phyloP scores from a whole-genome alignment of 2,113 vertebrate species.

The Columba livia region DNA sequence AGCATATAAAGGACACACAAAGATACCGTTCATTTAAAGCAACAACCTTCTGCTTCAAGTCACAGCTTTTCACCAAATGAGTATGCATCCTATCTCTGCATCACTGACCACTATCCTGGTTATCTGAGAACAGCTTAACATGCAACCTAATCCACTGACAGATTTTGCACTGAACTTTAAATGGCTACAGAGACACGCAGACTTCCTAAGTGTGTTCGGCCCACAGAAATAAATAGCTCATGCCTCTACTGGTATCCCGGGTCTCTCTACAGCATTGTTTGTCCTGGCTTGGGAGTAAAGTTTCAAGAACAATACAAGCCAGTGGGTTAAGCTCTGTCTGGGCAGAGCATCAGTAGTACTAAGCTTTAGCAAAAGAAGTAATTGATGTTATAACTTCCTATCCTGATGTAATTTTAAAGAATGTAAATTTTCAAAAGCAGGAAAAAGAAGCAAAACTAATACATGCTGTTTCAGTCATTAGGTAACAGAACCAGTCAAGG shows the following conservation, averaged over 20 bases:
- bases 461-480: not conserved
- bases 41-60: slow-evolving; percentile 3
- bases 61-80: not conserved
- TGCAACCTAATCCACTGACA: slow-evolving; percentile 5
- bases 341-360: not conserved
- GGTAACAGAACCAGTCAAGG: not conserved
- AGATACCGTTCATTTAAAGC: not conserved
- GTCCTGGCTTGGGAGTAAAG: slow-evolving; percentile 8
- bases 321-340: not conserved
- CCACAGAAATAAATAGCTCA: slow-evolving; percentile 31
- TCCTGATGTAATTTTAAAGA: not conserved
- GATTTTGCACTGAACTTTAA: slow-evolving; percentile 33
- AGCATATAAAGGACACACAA: not conserved
- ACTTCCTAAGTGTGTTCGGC: not conserved
- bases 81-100: not conserved
- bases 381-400: not conserved
- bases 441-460: not conserved
- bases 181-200: not conserved
- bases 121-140: not conserved
- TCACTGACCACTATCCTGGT: not conserved
- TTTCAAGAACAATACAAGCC: not conserved
- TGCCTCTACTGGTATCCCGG: not conserved
- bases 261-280: slow-evolving; percentile 22
- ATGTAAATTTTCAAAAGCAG: not conserved
- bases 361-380: not conserved